A percentile compares a stretch with the other conserved stretches of the same genome.
Evolutionary conservation across 2,797 vertebrate genomes (phyloP).

Genomic region (Pterois miles): DNA sequence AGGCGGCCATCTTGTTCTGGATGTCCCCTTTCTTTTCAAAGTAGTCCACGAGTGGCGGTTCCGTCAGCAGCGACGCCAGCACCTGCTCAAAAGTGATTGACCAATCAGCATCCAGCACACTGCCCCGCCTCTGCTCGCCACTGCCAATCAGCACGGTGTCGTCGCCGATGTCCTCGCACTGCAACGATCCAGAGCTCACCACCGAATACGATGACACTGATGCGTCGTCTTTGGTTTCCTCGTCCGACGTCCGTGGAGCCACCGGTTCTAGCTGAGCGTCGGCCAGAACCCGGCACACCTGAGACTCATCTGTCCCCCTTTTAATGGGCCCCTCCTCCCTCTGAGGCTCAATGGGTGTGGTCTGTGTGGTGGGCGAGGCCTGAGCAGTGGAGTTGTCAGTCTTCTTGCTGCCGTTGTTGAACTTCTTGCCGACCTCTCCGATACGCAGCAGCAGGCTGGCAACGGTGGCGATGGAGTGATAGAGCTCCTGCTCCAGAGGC

Average conservation of each 20-base stretch:
- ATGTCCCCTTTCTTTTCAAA: constrained; percentile 93
- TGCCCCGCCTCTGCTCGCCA: constrained; percentile 79
- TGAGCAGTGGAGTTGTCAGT: not conserved
- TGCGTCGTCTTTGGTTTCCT: constrained; percentile 92
- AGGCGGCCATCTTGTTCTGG: constrained; percentile 83
- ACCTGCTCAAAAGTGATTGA: constrained; percentile 97
- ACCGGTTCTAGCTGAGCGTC: constrained; percentile 84
- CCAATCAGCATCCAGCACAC: constrained; percentile 90
- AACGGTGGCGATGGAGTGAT: constrained; percentile 96
- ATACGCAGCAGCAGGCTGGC: constrained; percentile 95
- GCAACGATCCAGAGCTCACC: constrained; percentile 91
- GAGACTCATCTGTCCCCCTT: constrained; percentile 67
- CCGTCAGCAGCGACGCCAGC: constrained; percentile 94
- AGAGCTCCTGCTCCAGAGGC: constrained; percentile 90
- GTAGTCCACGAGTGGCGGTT: constrained; percentile 93
- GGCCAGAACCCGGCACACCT: constrained; percentile 77
- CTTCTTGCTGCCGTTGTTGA: constrained; percentile 83
- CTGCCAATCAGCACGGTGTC: constrained; percentile 90
- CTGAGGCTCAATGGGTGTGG: not conserved
- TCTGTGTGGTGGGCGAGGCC: not conserved
- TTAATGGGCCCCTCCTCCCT: not conserved
- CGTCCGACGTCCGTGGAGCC: constrained; percentile 80
- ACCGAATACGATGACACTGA: constrained; percentile 95
- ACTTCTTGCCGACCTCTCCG: constrained; percentile 95
- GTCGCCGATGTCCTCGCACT: constrained; percentile 91